Evolutionary conservation across 2,113 vertebrate genomes (phyloP).

Genomic region (Chloropsis hardwickii): DNA sequence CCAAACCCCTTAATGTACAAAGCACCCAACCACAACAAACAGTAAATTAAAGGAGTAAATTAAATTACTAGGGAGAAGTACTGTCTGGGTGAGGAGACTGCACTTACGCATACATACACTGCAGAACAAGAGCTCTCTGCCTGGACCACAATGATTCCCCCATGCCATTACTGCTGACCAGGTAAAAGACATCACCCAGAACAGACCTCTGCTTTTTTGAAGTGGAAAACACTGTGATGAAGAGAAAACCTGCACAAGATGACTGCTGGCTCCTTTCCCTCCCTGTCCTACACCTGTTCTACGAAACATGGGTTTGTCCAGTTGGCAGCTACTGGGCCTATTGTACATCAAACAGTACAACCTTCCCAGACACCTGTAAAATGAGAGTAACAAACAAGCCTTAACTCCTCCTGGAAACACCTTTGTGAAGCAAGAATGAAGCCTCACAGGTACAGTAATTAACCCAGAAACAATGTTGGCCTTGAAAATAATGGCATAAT

Average conservation of each 20-base stretch:
- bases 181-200: not conserved
- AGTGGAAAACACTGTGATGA: not conserved
- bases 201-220: not conserved
- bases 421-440: not conserved
- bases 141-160: not conserved
- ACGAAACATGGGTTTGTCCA: not conserved
- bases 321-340: not conserved
- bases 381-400: not conserved
- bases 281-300: not conserved
- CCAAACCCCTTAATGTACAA: not conserved
- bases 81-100: not conserved
- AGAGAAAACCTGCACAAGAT: not conserved
- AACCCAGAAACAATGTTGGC: not conserved
- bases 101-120: not conserved
- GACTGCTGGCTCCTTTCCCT: not conserved
- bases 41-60: not conserved
- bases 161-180: not conserved
- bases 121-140: not conserved
- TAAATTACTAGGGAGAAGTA: not conserved
- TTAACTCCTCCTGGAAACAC: not conserved
- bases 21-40: not conserved
- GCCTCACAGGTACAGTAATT: not conserved
- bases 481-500: not conserved
- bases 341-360: not conserved
- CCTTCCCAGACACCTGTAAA: not conserved